Base-by-base conservation (phyloP, 92 coral and sea anemone genomes). In the Umimayanthus chanpuru region DNA sequence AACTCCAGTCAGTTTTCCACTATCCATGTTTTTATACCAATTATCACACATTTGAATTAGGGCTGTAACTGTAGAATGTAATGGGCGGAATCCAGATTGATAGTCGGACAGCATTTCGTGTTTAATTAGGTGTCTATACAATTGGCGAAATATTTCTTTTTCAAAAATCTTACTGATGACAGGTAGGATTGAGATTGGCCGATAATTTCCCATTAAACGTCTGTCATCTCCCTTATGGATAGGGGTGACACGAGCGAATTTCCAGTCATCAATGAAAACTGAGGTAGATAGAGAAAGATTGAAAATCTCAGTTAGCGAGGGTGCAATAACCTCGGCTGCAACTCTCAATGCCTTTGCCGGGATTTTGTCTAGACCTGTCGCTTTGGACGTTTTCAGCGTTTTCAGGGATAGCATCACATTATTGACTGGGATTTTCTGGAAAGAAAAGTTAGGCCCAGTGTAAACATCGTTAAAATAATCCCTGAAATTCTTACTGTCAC, bases 41-140 rank as follows among this genome's bases (percentile, higher is more conserved):
- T 49, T 68, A 79, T 91, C 92, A 41, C 89, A 83, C 91, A 88
- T 89, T 79, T 88, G 92, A n/a, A 91, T 88, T 11, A 91, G 90
- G 38, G 94, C 91, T 25, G 94, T 38, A 18, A 80, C 87, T 28
- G 94, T 91, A 40, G 94, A 91, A n/a, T n/a, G n/a, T n/a, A n/a
- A n/a, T n/a, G n/a, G n/a, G n/a, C n/a, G n/a, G n/a, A n/a, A n/a
- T n/a, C 94, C 94, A 9, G 89, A 89, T 73, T 91, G 94, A 80
- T 38, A 88, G 61, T 89, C 85, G 20, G 92, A 88, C 75, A 91
- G 72, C 39, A 89, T 21, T 44, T 47, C 77, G 78, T 91, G 85
- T 40, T 56, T 72, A 38, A 77, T 88, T 66, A 91, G 85, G 77
- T 76, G 89, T 41, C 73, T 61, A 85, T 91, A 91, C 21, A n/a